These are phyloP conservation scores for Uloborus plumipes DNA, from an alignment of 2,888 invertebrate genomes.

Conservation along the genomic window DNA sequence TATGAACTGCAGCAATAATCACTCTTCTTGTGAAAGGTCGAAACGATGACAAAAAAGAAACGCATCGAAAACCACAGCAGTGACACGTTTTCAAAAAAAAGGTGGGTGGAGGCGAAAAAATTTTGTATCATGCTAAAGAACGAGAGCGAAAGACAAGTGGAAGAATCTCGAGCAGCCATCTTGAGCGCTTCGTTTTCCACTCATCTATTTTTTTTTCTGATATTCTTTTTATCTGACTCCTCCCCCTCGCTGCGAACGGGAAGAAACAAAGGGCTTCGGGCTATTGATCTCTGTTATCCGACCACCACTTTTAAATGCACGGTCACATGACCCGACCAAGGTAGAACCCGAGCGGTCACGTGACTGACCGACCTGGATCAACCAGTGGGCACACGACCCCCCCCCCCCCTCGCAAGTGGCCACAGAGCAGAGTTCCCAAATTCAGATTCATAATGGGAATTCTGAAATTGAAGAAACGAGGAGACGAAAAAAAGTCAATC, in stretches of 20 bases:
- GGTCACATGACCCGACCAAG: slow-evolving; percentile 55
- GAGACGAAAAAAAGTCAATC: slow-evolving; percentile 1
- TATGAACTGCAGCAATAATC: background rate
- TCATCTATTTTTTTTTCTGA: slow-evolving; percentile 19
- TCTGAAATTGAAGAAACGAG: background rate
- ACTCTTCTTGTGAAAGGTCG: background rate
- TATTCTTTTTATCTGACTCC: slow-evolving; percentile 18
- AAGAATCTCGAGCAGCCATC: slow-evolving; percentile 53
- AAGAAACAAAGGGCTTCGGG: slow-evolving; percentile 59
- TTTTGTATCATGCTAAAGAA: slow-evolving; percentile 2
- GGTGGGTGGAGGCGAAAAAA: background rate
- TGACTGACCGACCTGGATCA: slow-evolving; percentile 50
- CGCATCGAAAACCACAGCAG: background rate
- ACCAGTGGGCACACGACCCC: slow-evolving; percentile 26
- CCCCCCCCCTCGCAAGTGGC: slow-evolving; percentile 5
- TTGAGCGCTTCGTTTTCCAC: slow-evolving; percentile 33
- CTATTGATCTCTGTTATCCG: slow-evolving; percentile 65
- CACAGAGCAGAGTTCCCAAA: slow-evolving; percentile 17
- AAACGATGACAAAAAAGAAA: slow-evolving; percentile 8
- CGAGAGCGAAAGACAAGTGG: background rate
- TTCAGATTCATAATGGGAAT: background rate
- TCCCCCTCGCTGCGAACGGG: slow-evolving; percentile 40
- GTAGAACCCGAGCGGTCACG: slow-evolving; percentile 49
- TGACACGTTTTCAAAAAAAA: too few relatives aligned
- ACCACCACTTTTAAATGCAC: slow-evolving; percentile 63